Base-by-base conservation (phyloP, 2,888 invertebrate species). In the Erynnis tages region DNA sequence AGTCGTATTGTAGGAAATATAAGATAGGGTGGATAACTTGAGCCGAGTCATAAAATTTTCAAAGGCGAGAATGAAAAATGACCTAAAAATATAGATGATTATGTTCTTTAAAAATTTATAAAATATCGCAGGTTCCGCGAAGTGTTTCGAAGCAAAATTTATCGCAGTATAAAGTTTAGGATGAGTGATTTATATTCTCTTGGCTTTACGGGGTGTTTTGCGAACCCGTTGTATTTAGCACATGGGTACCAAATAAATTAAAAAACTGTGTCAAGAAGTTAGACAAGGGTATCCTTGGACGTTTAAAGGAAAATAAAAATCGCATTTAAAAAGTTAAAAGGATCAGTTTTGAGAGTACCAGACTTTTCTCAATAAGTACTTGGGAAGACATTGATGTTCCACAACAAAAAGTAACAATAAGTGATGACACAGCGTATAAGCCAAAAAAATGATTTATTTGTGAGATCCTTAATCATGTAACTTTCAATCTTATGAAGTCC, bases 151-250 rank as follows among this genome's bases (percentile, higher is more conserved):
- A 44, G 52, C 44, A 16, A 52, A 52, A 52, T 52, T 52, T 52
- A 52, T 52, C 29, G 44, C 37, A 44, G 52, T 37, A 52, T 52
- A 52, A 52, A 52, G 52, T 52, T 52, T 44, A 52, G 44, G 44
- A 44, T 52, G 52, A 52, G 44, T 44, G 52, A 52, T 52, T 52
- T 52, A 52, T 52, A 44, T 52, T 38, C 37, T 52, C 37, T 37
- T 41, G 37, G 43, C 37, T 52, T 52, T 37, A 35, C 52, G 10
- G 35, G 14, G 13, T 16, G 30, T 37, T 44, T 21, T 30, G 4
- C 2, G 17, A 44, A 37, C 37, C n/a, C 11, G 27, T 50, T 50
- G 35, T 41, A 41, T 41, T 50, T 43, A 50, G 27, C 41, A 41
- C 34, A 17, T 49, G 48, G 41, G 19, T 13, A 29, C 21, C 16